Evolutionary conservation across 2,113 vertebrate genomes (phyloP), one percentile per base, ranked within the genome.

Genomic region (Burhinus bistriatus): DNA sequence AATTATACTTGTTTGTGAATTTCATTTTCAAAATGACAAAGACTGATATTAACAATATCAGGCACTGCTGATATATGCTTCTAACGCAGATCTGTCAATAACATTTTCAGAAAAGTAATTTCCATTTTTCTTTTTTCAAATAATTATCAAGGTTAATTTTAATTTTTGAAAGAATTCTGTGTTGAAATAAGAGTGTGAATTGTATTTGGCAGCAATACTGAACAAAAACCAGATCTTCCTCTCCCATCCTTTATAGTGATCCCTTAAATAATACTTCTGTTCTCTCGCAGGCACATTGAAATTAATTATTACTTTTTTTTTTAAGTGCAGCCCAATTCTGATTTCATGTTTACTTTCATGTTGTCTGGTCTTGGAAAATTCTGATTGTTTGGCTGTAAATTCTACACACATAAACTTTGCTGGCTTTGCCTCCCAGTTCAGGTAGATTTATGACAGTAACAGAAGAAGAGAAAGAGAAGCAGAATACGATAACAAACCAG

Each of bases 111-210:
- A 83, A 87, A 94, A 95, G 21, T 47, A 85, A 95, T 82, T 87
- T 89, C 62, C 86, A 76, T 81, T 88, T 86, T 81, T 72, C 40
- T n/a, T 80, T 55, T 12, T 76, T 19, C n/a, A 75, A 83, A 85
- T 91, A 91, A 93, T 83, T 90, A 96, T 81, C 90, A 89, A 94
- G 93, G 86, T 93, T 92, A 96, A 94, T 87, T 94, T 75, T 85
- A 89, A 88, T 94, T 93, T 96, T 93, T 90, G 21, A 87, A 94
- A 70, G 21, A 76, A 91, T 78, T 95, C 62, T 62, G 58, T 81
- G 82, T 51, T 87, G 85, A 97, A 96, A 86, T 81, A 95, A 90
- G 91, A 89, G 91, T 93, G 95, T 94, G 87, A 97, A 95, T 83
- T 85, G 34, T 83, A 91, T 97, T 96, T 95, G 96, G 77, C 94